Evolutionary conservation across 2,113 vertebrate genomes (phyloP).

Genomic region (Myiozetetes cayanensis): DNA sequence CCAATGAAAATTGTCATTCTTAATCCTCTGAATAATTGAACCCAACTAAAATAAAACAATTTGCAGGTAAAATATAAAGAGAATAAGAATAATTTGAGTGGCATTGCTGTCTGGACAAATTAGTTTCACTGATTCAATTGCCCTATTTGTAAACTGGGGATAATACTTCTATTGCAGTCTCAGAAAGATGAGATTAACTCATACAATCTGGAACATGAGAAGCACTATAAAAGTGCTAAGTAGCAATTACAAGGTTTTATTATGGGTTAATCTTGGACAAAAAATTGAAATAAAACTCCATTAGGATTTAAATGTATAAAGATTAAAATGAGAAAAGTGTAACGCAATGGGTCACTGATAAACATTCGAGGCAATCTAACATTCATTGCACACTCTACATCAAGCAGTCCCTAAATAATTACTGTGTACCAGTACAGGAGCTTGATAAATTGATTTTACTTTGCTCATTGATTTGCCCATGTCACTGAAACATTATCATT

Average conservation of each 20-base stretch:
- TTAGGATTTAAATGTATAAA: background rate
- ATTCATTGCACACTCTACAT: background rate
- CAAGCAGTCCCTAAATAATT: conserved; percentile 24
- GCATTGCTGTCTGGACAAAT: background rate
- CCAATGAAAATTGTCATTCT: background rate
- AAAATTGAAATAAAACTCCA: background rate
- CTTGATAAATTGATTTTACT: conserved; percentile 56
- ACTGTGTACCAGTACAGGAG: background rate
- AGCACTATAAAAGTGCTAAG: background rate
- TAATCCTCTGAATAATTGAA: background rate
- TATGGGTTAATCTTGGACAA: background rate
- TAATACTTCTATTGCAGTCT: background rate
- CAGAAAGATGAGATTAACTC: background rate
- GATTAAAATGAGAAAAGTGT: conserved; percentile 26
- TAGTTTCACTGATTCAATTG: background rate
- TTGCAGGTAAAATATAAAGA: background rate
- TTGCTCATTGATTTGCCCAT: conserved; percentile 45
- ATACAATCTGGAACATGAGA: background rate
- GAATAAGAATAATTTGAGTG: background rate
- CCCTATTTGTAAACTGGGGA: background rate
- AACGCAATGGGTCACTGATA: background rate
- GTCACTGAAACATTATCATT: conserved; percentile 29
- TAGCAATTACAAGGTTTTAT: background rate
- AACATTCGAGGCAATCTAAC: background rate
- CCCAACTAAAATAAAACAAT: background rate